These are phyloP conservation scores for Cephus nigrinus DNA, from an alignment of 2,888 invertebrate species.

Conservation along the genomic window DNA sequence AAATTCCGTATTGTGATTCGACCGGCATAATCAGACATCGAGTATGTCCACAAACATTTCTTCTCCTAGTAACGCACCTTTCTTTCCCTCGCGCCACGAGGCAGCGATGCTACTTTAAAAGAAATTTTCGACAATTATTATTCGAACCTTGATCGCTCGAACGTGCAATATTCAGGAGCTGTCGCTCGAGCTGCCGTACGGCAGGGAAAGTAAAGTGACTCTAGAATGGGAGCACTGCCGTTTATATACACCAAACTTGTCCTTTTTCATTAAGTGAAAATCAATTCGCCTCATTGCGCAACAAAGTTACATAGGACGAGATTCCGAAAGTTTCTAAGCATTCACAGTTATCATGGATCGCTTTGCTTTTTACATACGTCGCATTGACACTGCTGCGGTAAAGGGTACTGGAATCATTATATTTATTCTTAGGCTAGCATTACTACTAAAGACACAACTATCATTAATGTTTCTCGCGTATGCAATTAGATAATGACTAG, in stretches of 20 bases:
- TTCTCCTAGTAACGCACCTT: constrained; percentile 25
- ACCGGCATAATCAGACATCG: constrained; percentile 35
- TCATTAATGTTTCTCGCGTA: background rate
- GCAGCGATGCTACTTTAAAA: background rate
- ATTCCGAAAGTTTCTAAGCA: background rate
- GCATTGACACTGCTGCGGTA: background rate
- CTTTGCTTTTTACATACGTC: background rate
- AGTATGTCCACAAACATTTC: constrained; percentile 20
- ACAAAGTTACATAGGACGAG: background rate
- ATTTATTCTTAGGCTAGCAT: background rate
- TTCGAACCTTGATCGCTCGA: background rate
- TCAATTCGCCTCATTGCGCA: constrained; percentile 1
- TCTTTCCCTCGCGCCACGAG: background rate
- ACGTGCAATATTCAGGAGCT: background rate
- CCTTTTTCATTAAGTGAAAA: constrained; percentile 8
- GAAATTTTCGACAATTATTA: background rate
- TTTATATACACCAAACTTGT: background rate
- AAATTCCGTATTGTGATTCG: constrained; percentile 50
- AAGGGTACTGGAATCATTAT: background rate
- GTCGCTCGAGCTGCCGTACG: background rate
- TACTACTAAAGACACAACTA: background rate
- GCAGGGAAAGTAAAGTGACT: constrained; percentile 8
- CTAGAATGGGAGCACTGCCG: background rate
- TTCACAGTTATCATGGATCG: background rate
- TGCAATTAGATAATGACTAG: background rate